Conservation (phyloP, 2,113 vertebrate species). For the Eira barbara region DNA sequence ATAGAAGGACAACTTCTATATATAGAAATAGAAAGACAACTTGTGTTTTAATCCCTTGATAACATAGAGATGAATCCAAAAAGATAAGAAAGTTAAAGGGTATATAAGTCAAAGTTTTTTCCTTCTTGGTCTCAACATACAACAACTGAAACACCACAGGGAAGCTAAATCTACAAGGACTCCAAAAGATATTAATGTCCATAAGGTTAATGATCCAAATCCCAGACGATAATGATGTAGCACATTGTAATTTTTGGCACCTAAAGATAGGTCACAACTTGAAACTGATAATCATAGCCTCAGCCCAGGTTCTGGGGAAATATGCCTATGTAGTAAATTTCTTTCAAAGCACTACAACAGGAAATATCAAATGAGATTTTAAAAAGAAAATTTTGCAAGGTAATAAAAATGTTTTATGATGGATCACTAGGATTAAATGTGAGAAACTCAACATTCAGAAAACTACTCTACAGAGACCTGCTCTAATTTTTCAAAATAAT, state of each 20-base stretch:
- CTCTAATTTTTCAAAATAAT: constrained; percentile 72
- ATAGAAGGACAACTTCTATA: not conserved
- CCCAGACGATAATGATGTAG: constrained; percentile 8
- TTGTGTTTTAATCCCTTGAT: not conserved
- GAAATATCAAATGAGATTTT: constrained; percentile 58
- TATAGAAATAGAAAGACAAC: not conserved
- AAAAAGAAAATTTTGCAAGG: constrained; percentile 65
- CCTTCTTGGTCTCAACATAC: not conserved
- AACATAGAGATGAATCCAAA: not conserved
- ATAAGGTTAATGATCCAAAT: constrained; percentile 13
- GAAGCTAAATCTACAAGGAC: not conserved
- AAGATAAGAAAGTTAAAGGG: not conserved
- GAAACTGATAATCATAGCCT: constrained; percentile 12
- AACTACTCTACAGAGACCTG: constrained; percentile 59
- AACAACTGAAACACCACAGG: not conserved
- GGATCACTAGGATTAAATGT: constrained; percentile 36
- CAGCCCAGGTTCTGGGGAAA: constrained; percentile 21
- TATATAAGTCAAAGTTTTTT: not conserved
- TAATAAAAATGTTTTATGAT: constrained; percentile 64
- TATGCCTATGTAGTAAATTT: constrained; percentile 5
- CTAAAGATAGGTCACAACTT: constrained; percentile 4
- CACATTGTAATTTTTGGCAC: not conserved
- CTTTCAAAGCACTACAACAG: constrained; percentile 12
- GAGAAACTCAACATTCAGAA: constrained; percentile 54
- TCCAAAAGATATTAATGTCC: not conserved